Evolutionary conservation across 2,888 invertebrate species (phyloP), one percentile per base, ranked within the genome.

Genomic region (Venustoraphidia nigricollis): DNA sequence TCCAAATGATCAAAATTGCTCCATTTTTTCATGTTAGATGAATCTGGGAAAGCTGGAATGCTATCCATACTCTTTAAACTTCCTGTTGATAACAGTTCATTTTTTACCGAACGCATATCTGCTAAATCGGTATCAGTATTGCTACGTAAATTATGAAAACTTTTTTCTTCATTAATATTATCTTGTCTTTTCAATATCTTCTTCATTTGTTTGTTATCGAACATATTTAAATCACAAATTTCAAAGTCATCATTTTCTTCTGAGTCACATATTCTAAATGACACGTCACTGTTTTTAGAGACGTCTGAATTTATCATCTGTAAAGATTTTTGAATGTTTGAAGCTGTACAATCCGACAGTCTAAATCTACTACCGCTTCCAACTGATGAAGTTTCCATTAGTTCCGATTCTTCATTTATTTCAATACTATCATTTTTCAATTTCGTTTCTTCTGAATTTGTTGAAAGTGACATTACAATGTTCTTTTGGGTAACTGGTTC

Each of bases 21-120:
- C 66, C 66, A 67, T 51, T 65, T 65, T 50, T 56, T 63, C 54
- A 65, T 60, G 36, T 45, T 55, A 35, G 45, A 39, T 46, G 52
- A 50, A 37, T 48, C 52, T 41, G 58, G 36, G 48, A 62, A 61
- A 10, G 58, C 58, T 1, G 61, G 60, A 13, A 61, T 49, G 53
- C 58, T 61, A 38, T 55, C 56, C 34, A 60, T 52, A 55, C 60
- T 64, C 38, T 56, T 54, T 34, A 65, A 54, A 54, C 64, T 63
- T 36, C 53, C 54, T 40, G 53, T 51, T 3, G 61, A 60, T 11
- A 51, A 41, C 42, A 42, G 39, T 48, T 35, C 44, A 48, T 39
- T 43, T 48, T 41, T 41, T 37, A 52, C 50, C 11, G 55, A 52
- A 44, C 56, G 53, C 10, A 55, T 58, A 37, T 55, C 56, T 13